Evolutionary conservation across 2,113 vertebrate genomes (phyloP), one percentile per base, ranked within the genome.

Genomic region (Elephas maximus): DNA sequence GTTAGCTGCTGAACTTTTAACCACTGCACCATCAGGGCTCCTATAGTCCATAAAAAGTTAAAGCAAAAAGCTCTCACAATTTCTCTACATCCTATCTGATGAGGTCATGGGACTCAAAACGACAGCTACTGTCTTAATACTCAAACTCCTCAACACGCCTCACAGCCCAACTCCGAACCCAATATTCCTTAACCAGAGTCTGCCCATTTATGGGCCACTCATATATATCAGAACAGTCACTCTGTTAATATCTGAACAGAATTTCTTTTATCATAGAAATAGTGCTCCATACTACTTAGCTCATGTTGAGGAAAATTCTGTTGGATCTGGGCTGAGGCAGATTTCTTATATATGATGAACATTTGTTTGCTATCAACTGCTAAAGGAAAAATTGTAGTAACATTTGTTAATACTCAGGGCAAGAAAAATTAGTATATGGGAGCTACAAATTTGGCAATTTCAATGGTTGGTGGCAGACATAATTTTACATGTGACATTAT

Each of bases 361-460:
- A 63, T 20, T 92, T 86, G 63, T 76, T 88, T 92, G n/a, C 11
- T 76, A 57, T 77, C 77, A 89, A 73, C 1, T 96, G 11, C 20
- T 76, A 80, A 92, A 41, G 12, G 14, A 77, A 74, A 92, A 89
- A 17, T 24, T 94, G 67, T 89, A 96, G 90, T 86, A 96, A 94
- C 91, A 74, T 57, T 78, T 62, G 17, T 65, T 0, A 95, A 94
- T 85, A 96, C 94, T 97, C 91, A 93, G 63, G 48, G 60, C 21
- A 97, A 96, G 93, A 97, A 97, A 80, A 95, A 96, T 8, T 97
- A 96, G 92, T 96, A 67, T 94, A 76, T 79, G 65, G 96, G 92
- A 96, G 97, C 90, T 93, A 97, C 95, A 91, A 91, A 74, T 94
- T 86, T 97, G 94, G 74, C 76, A 95, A 63, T 94, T 94, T 80